A percentile compares a stretch with the other conserved stretches of the same genome.
Conservation (phyloP, 2,888 invertebrate species). For the Fragum whitleyi region DNA sequence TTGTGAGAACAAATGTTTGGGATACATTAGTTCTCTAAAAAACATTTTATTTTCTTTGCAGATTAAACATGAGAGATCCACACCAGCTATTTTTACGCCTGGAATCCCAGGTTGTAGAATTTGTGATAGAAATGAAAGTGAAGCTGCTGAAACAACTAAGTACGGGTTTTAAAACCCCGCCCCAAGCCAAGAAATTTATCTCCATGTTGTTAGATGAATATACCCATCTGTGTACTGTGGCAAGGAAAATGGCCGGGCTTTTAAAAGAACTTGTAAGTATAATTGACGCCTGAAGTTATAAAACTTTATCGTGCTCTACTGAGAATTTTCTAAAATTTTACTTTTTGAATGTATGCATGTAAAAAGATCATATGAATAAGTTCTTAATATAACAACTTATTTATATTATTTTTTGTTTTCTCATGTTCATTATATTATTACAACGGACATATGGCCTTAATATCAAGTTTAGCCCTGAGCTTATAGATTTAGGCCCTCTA, state of each 20-base stretch:
- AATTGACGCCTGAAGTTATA: neutral
- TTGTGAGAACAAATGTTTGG: too few species aligned
- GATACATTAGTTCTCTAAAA: too few species aligned
- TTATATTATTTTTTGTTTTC: too few species aligned
- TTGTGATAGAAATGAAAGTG: slow-evolving; percentile 89
- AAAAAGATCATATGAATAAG: too few species aligned
- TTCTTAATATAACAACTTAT: too few species aligned
- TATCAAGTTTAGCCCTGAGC: too few species aligned
- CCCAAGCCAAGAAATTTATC: slow-evolving; percentile 87
- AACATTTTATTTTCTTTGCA: slow-evolving; percentile 56
- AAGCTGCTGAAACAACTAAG: slow-evolving; percentile 87
- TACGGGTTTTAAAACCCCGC: slow-evolving; percentile 86
- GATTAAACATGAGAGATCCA: slow-evolving; percentile 87
- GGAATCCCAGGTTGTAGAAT: slow-evolving; percentile 89
- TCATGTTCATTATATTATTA: too few species aligned
- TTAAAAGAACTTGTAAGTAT: slow-evolving; percentile 87
- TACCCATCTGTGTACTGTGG: slow-evolving; percentile 88
- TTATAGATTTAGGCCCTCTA: too few species aligned
- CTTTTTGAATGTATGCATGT: too few species aligned
- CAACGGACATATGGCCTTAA: too few species aligned
- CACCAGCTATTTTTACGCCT: slow-evolving; percentile 89
- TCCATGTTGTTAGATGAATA: slow-evolving; percentile 88
- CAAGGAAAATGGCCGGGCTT: slow-evolving; percentile 87
- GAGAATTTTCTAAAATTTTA: too few species aligned
- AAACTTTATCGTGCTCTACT: neutral